Evolutionary conservation across 2,113 vertebrate species (phyloP).

Genomic region (Rafetus swinhoei): DNA sequence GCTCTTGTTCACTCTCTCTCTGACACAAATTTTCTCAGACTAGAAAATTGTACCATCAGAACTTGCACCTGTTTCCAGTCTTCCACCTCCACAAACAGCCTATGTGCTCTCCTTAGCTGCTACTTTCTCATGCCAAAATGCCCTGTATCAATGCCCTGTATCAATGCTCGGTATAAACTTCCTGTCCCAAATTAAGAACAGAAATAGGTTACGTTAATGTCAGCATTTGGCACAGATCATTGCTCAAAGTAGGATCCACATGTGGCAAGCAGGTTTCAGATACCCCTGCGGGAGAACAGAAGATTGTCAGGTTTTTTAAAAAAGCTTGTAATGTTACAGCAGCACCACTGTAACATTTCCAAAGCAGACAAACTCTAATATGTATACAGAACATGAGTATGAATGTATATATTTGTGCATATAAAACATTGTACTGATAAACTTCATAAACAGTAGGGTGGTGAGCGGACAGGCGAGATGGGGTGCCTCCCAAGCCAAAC

Average conservation of each 20-base stretch:
- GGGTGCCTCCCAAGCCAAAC: not conserved
- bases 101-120: not conserved
- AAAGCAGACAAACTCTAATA: not conserved
- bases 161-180: not conserved
- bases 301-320: not conserved
- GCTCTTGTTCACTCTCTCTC: not conserved
- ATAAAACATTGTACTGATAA: not conserved
- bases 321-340: not conserved
- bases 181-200: not conserved
- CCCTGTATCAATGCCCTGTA: not conserved
- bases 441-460: not conserved
- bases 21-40: not conserved
- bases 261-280: not conserved
- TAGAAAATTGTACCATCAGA: not conserved
- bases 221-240: not conserved
- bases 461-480: not conserved
- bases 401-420: not conserved
- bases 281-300: not conserved
- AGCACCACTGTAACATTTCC: too few relatives aligned
- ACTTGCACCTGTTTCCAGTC: not conserved
- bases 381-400: not conserved
- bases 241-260: not conserved
- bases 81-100: not conserved
- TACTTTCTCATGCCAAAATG: not conserved
- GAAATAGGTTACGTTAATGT: not conserved